Conservation (phyloP, 92 coral and sea anemone species). For the Paragorgia papillata region DNA sequence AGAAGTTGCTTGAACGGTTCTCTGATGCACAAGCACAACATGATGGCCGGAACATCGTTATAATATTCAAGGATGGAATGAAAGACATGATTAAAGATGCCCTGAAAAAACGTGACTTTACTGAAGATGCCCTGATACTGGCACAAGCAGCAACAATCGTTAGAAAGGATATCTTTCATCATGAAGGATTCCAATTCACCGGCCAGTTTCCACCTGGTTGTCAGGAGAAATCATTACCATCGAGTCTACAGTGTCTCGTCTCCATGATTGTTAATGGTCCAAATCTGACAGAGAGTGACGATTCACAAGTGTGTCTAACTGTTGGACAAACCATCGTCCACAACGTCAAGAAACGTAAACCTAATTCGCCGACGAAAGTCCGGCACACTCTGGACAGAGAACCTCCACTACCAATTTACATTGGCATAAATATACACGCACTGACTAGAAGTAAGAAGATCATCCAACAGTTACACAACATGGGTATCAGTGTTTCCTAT, state of each 20-base stretch:
- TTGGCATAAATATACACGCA: slow-evolving; percentile 54
- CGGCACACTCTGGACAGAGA: slow-evolving; percentile 59
- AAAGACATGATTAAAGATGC: slow-evolving; percentile 45
- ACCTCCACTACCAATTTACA: slow-evolving; percentile 61
- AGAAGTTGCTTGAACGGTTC: slow-evolving; percentile 44
- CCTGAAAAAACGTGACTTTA: slow-evolving; percentile 23
- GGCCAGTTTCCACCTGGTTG: slow-evolving; percentile 50
- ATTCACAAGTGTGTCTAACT: slow-evolving; percentile 55
- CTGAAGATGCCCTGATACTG: slow-evolving; percentile 27
- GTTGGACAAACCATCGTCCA: slow-evolving; percentile 49
- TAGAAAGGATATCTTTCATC: slow-evolving; percentile 51
- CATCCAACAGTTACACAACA: slow-evolving; percentile 43
- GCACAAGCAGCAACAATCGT: slow-evolving; percentile 51
- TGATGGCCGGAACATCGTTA: slow-evolving; percentile 54
- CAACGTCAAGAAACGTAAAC: slow-evolving; percentile 53
- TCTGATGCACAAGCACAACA: slow-evolving; percentile 56
- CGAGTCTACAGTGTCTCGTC: slow-evolving; percentile 54
- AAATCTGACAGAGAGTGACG: slow-evolving; percentile 41
- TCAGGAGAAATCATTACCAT: slow-evolving; percentile 54
- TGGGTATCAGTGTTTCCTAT: slow-evolving; percentile 60
- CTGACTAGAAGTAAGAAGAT: slow-evolving; percentile 54
- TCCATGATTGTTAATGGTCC: slow-evolving; percentile 67
- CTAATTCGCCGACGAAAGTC: slow-evolving; percentile 27
- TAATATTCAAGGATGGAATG: slow-evolving; percentile 60
- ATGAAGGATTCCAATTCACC: slow-evolving; percentile 43